These are phyloP conservation scores for Hiodon alosoides DNA, from an alignment of 2,113 vertebrate genomes.

Conservation along the genomic window DNA sequence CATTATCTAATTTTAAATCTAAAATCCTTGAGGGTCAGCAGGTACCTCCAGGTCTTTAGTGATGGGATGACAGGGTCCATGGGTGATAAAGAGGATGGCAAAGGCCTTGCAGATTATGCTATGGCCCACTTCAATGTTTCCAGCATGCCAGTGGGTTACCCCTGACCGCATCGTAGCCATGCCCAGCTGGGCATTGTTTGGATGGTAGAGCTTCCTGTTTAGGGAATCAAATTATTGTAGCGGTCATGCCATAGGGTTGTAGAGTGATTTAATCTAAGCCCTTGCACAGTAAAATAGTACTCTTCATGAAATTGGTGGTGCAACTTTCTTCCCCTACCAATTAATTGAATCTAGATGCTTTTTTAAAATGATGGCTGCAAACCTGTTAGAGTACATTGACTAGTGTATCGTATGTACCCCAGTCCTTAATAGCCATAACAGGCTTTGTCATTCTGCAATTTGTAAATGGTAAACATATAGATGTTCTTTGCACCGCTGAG, in stretches of 20 bases:
- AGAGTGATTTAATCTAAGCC: neutral
- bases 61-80: constrained; percentile 84
- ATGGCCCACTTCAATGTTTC: constrained; percentile 79
- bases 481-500: neutral
- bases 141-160: constrained; percentile 89
- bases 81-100: constrained; percentile 83
- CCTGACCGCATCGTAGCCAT: constrained; percentile 86
- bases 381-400: no score
- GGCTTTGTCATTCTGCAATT: no score
- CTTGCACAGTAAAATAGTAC: neutral
- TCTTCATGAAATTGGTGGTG: no score
- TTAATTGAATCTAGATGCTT: no score
- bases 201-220: constrained; percentile 84
- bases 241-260: neutral
- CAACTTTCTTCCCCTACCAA: no score
- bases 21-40: neutral
- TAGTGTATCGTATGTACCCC: no score
- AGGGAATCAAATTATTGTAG: neutral
- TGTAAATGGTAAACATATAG: no score
- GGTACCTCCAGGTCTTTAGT: constrained; percentile 87
- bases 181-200: constrained; percentile 82
- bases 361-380: no score
- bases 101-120: constrained; percentile 87
- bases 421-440: no score
- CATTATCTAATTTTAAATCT: neutral